These are phyloP conservation scores for Planococcus citri DNA, from an alignment of 1,140 invertebrate genomes.

Conservation along the genomic window DNA sequence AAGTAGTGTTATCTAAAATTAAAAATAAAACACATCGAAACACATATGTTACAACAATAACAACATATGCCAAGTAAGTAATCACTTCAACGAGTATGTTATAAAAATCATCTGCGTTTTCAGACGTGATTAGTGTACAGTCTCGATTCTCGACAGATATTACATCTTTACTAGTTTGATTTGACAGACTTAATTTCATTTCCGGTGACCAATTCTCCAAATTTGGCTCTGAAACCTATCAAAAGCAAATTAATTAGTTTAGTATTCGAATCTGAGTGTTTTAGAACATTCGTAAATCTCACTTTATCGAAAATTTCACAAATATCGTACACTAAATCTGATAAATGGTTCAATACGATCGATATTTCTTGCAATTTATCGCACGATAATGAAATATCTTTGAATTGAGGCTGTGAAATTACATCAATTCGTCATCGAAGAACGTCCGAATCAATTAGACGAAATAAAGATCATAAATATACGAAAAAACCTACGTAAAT, in stretches of 20 bases:
- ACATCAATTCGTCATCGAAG: background rate
- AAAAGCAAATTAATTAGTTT: background rate
- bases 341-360: background rate
- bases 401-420: background rate
- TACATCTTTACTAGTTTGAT: background rate
- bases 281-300: background rate
- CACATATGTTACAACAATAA: too few relatives aligned
- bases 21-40: too few relatives aligned
- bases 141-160: background rate
- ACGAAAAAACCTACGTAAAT: background rate
- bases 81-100: background rate
- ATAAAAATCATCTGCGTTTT: background rate
- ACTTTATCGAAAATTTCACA: background rate
- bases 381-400: slow-evolving; percentile 8
- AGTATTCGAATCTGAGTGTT: background rate
- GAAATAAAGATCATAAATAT: background rate
- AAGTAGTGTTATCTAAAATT: too few relatives aligned
- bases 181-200: background rate
- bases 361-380: background rate
- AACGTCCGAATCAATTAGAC: background rate
- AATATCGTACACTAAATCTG: background rate
- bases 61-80: too few relatives aligned
- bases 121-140: background rate
- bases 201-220: background rate
- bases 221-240: background rate